Evolutionary conservation across 2,113 vertebrate genomes (phyloP), one percentile per base, ranked within the genome.

Genomic region (Rhea pennata): DNA sequence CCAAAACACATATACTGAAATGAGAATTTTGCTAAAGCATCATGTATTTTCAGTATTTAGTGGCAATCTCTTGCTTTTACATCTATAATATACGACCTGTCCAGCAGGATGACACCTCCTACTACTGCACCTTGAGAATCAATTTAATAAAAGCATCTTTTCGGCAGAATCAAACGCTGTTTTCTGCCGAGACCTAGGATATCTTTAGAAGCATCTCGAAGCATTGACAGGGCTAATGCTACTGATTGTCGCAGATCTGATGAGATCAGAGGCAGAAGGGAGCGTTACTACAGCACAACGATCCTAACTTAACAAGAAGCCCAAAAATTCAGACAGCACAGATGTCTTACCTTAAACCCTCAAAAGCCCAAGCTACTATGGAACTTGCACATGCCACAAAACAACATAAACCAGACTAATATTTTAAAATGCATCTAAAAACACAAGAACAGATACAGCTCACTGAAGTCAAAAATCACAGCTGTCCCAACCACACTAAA

Each of bases 401-500:
- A 50, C 22, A 64, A 64, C 92, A 26, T 0, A 54, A 91, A 19
- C 6, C 61, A 74, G 29, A 36, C 8, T 12, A 72, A 24, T 0
- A 9, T 36, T 77, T 81, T 81, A 36, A 53, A 46, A 51, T 2
- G 14, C 67, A 21, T 13, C 53, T 40, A 64, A 62, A 33, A 76
- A 61, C 3, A 0, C 5, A 7, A 1, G 13, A 64, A 74, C 42
- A 46, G 26, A 58, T 2, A 10, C 17, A 15, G 36, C 5, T 2
- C 1, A 8, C 4, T 0, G 0, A 9, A 84, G 70, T 1, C 12
- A 16, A 56, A 44, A 39, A 15, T 2, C 39, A 3, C 40, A 3
- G 26, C 10, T 56, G 24, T 31, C 61, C 53, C 26, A 56, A 65
- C 15, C 31, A 9, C 5, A 17, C 12, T 14, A 46, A 33, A 0